A percentile compares a stretch with the other conserved stretches of the same genome.
These are phyloP conservation scores for Apteryx mantelli DNA, from an alignment of 2,113 vertebrate species.

Conservation along the genomic window DNA sequence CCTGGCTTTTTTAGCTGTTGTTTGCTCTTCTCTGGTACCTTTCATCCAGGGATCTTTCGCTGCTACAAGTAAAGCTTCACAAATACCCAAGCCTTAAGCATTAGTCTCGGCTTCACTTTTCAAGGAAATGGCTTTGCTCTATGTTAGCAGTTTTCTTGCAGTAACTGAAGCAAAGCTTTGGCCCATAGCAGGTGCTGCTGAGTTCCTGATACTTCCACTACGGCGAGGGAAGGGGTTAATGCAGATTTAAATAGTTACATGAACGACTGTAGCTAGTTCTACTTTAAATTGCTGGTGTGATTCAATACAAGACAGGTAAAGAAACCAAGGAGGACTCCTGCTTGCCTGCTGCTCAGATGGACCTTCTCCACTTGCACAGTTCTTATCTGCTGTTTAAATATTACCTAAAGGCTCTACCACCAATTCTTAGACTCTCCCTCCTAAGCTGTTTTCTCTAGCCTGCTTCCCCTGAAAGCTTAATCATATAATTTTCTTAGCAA, in stretches of 20 bases:
- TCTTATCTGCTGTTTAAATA: not conserved
- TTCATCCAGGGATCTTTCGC: not conserved
- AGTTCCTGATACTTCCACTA: accelerated
- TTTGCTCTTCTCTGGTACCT: not conserved
- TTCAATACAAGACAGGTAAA: not conserved
- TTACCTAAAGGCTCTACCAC: not conserved
- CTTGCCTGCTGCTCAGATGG: not conserved
- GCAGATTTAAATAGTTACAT: not conserved
- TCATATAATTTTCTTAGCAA: accelerated
- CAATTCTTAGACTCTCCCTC: not conserved
- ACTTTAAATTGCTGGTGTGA: not conserved
- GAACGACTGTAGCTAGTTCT: not conserved
- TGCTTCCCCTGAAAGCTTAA: not conserved
- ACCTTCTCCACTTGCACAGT: not conserved
- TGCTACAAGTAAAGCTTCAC: not conserved
- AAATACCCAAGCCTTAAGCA: not conserved
- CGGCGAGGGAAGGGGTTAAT: not conserved
- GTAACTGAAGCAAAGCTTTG: not conserved
- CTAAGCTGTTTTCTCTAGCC: not conserved
- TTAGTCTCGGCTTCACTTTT: not conserved
- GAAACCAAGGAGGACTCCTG: not conserved
- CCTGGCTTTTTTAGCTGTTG: not conserved
- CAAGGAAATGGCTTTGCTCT: not conserved
- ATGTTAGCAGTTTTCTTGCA: not conserved
- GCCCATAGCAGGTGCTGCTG: not conserved